Evolutionary conservation across 2,797 vertebrate species (phyloP), one percentile per base, ranked within the genome.

Genomic region (Karalla daura): DNA sequence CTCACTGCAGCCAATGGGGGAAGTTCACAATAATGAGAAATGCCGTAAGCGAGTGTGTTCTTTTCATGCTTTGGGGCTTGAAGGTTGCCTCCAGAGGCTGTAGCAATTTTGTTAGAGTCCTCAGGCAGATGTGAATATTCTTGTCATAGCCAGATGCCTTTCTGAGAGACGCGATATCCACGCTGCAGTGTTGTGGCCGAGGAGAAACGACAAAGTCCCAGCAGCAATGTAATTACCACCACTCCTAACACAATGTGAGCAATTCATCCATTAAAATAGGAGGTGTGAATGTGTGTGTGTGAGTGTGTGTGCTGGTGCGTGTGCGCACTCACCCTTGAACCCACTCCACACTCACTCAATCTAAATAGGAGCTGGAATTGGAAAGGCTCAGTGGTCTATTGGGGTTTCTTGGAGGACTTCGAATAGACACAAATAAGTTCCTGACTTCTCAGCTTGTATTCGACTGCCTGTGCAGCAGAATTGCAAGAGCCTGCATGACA

Each of bases 201-300:
- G 67, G 21, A 65, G 37, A 50, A 73, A 62, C 1, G 35, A 30
- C 53, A 51, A 59, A 76, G 68, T 76, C 63, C 72, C 55, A 70
- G 47, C 75, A 77, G 67, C 44, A 36, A 73, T 66, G 33, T 52
- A 74, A 81, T 84, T 71, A 74, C 66, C 50, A 67, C 64, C 39
- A 44, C 59, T 61, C 67, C 71, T 37, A 71, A 82, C 67, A 85
- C 79, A 86, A 85, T 73, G 46, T 54, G 5, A 52, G 78, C 70
- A 82, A 83, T 86, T 86, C 82, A 86, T 73, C 43, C 72, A 53
- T 74, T 83, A 46, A 81, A 81, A 86, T 58, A 56, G 63, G 71
- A 68, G 1, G 49, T 51, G 12, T 50, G 28, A 43, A 41, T 37
- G 65, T 64, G 37, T 61, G 13, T 37, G 5, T 54, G n/a, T 54